phyloP scores from a whole-genome alignment of 2,888 invertebrate species.

The Diarsia brunnea region DNA sequence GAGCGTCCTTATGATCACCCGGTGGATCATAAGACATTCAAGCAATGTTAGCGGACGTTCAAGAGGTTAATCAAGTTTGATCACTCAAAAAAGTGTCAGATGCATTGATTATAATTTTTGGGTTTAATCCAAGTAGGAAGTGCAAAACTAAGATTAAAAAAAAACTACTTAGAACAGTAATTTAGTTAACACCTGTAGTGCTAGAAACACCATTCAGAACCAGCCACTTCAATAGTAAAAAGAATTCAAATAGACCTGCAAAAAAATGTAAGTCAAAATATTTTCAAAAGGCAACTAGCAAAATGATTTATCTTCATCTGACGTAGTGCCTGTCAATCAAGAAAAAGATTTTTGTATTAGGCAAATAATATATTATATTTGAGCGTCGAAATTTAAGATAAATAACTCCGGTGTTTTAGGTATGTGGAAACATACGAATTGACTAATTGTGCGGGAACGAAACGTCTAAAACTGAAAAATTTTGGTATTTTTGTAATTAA shows the following conservation, averaged over 20 bases:
- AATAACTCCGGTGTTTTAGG: slow-evolving; percentile 27
- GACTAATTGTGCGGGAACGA: background rate
- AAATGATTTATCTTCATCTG: slow-evolving; percentile 52
- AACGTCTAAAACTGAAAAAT: background rate
- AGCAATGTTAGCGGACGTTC: too few relatives aligned
- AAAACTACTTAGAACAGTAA: slow-evolving; percentile 4
- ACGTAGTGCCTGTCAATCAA: slow-evolving; percentile 54
- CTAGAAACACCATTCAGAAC: slow-evolving; percentile 14
- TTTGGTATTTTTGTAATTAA: background rate
- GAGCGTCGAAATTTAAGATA: slow-evolving; percentile 36
- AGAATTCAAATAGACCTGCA: slow-evolving; percentile 8
- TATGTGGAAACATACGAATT: slow-evolving; percentile 44
- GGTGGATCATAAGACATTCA: too few relatives aligned
- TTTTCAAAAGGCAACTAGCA: slow-evolving; percentile 45
- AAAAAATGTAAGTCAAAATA: slow-evolving; percentile 60
- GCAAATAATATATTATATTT: slow-evolving; percentile 37
- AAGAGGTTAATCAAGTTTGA: background rate
- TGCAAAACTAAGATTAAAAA: background rate
- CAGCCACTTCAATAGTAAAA: slow-evolving; percentile 12
- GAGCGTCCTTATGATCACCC: too few relatives aligned
- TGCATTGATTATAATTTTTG: background rate
- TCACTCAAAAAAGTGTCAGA: background rate
- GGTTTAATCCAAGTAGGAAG: too few relatives aligned
- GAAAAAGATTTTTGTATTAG: slow-evolving; percentile 34
- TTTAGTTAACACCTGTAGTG: slow-evolving; percentile 4